Conservation (phyloP, 2,113 vertebrate genomes). For the Jaculus jaculus region DNA sequence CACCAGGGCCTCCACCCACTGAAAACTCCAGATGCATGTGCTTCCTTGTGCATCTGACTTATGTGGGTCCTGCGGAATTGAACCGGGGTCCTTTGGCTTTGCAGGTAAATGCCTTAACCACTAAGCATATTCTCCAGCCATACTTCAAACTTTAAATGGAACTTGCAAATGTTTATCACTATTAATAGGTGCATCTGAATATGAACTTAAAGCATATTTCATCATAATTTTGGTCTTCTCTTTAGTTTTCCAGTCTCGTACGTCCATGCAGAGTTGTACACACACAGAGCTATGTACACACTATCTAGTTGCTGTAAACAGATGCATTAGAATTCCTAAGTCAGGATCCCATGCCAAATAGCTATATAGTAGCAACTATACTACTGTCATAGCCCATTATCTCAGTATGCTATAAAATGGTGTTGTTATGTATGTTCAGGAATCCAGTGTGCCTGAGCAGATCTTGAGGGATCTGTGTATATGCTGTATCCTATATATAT, state of each 20-base stretch:
- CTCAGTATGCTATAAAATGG: background rate
- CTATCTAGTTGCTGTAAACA: background rate
- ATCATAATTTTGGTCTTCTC: slow-evolving; percentile 3
- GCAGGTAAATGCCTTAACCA: no score
- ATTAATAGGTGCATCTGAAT: slow-evolving; percentile 3
- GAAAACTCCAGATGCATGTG: no score
- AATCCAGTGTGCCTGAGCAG: background rate
- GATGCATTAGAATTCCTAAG: background rate
- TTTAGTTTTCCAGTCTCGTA: background rate
- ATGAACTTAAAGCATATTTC: background rate
- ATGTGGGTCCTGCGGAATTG: no score
- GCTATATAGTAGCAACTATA: background rate
- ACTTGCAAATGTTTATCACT: background rate
- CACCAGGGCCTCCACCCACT: no score
- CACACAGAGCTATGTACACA: background rate
- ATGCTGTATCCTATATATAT: background rate
- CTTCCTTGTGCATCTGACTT: no score
- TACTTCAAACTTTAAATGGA: background rate
- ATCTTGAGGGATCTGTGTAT: background rate
- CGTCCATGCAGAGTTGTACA: background rate
- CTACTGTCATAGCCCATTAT: background rate
- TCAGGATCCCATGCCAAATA: slow-evolving; percentile 15
- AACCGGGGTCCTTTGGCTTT: no score
- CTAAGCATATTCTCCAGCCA: no score
- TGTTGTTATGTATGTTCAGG: background rate